phyloP scores from a whole-genome alignment of 2,113 vertebrate species.

The Rhinichthys klamathensis region DNA sequence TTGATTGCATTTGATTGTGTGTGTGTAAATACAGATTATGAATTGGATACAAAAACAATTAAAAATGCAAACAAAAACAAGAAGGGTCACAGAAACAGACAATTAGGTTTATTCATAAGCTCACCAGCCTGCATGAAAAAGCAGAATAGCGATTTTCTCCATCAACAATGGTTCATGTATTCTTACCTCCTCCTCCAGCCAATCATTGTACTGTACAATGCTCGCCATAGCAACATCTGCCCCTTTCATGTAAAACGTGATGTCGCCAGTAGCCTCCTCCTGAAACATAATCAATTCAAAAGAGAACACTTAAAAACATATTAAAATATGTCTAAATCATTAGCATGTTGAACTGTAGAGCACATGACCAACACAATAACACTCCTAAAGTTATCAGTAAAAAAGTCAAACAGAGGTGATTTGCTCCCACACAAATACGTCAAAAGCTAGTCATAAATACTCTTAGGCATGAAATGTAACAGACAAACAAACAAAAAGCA shows the following conservation, averaged over 20 bases:
- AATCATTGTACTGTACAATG: slow-evolving; percentile 98
- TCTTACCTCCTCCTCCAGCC: slow-evolving; percentile 96
- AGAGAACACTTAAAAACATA: background rate
- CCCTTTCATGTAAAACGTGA: slow-evolving; percentile 98
- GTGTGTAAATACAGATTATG: background rate
- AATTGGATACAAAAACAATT: background rate
- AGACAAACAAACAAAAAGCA: background rate
- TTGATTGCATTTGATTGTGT: background rate
- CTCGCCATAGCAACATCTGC: slow-evolving; percentile 95
- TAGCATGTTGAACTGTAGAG: background rate
- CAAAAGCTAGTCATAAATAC: background rate
- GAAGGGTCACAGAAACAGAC: slow-evolving; percentile 15
- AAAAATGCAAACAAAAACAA: slow-evolving; percentile 25
- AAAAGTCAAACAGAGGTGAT: background rate
- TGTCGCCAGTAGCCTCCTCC: slow-evolving; percentile 93
- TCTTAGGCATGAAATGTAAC: background rate
- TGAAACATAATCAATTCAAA: slow-evolving; percentile 57
- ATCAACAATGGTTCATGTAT: slow-evolving; percentile 14
- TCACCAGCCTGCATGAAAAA: background rate
- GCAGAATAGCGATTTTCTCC: slow-evolving; percentile 1
- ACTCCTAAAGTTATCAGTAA: background rate
- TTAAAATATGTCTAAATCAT: slow-evolving; percentile 2
- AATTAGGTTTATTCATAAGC: slow-evolving; percentile 20
- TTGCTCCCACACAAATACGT: background rate
- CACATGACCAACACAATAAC: background rate